Conservation (phyloP, 2,797 vertebrate genomes). For the Cottoperca gobio region DNA sequence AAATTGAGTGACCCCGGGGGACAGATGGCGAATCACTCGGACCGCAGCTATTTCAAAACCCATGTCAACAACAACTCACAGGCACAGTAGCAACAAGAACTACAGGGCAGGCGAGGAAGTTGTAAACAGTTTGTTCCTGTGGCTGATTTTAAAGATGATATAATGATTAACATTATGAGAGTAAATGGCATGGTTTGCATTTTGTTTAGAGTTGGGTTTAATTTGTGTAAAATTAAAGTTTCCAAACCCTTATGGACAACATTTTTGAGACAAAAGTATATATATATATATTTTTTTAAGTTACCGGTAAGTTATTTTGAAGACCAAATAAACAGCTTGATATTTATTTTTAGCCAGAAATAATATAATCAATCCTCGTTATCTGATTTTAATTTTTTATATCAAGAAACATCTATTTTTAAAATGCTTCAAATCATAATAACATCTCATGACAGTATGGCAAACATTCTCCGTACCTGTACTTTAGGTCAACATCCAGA, state of each 20-base stretch:
- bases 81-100: conserved; percentile 46
- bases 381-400: background rate
- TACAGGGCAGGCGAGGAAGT: conserved; percentile 39
- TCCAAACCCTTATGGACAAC: background rate
- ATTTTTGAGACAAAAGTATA: background rate
- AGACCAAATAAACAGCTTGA: background rate
- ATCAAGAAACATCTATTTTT: background rate
- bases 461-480: conserved; percentile 63
- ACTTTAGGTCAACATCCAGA: conserved; percentile 13
- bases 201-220: conserved; percentile 4
- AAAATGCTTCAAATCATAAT: background rate
- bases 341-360: background rate
- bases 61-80: conserved; percentile 73
- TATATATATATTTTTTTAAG: too few species aligned
- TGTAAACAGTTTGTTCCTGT: conserved; percentile 62
- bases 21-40: conserved; percentile 76
- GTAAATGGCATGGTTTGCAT: conserved; percentile 9
- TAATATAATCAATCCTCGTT: background rate
- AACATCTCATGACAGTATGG: background rate
- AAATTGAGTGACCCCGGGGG: conserved; percentile 62
- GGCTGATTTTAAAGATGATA: conserved; percentile 48
- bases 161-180: conserved; percentile 18
- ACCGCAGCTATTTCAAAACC: conserved; percentile 76
- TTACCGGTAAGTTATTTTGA: background rate
- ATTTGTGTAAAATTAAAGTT: background rate